Conservation (phyloP, 2,113 vertebrate species). For the Amphiprion ocellaris region DNA sequence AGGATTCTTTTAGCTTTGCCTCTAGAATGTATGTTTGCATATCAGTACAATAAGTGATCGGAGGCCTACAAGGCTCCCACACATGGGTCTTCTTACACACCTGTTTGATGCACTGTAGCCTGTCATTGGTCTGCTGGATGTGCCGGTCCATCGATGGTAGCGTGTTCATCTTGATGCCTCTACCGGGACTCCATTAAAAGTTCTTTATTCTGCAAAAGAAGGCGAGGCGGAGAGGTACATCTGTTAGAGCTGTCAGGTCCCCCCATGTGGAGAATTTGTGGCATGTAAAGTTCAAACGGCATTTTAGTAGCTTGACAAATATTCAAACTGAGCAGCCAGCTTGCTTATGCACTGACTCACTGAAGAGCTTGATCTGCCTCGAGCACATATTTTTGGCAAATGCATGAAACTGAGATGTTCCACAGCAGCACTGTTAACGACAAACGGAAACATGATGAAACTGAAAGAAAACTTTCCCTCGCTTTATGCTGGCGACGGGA, state of each 20-base stretch:
- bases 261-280: slow-evolving; percentile 25
- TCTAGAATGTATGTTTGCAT: slow-evolving; percentile 1
- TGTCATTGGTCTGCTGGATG: slow-evolving; percentile 99
- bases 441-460: slow-evolving; percentile 49
- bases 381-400: slow-evolving; percentile 49
- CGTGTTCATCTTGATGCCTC: slow-evolving; percentile 98
- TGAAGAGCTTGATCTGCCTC: slow-evolving; percentile 42
- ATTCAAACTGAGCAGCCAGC: slow-evolving; percentile 31
- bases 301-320: slow-evolving; percentile 60
- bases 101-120: slow-evolving; percentile 99
- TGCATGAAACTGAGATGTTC: slow-evolving; percentile 34
- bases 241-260: slow-evolving; percentile 55
- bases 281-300: slow-evolving; percentile 61
- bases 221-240: slow-evolving; percentile 33
- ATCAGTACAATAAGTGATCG: not conserved
- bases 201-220: slow-evolving; percentile 86
- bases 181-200: slow-evolving; percentile 99
- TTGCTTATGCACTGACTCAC: slow-evolving; percentile 55
- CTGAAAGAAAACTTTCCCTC: slow-evolving; percentile 39
- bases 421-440: slow-evolving; percentile 6
- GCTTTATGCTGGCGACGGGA: slow-evolving; percentile 12
- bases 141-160: slow-evolving; percentile 97
- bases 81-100: slow-evolving; percentile 77
- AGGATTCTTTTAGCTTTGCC: slow-evolving; percentile 32
- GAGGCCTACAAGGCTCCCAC: not conserved